These are phyloP conservation scores for Brachymystax lenok DNA, from an alignment of 2,797 vertebrate species.

Conservation along the genomic window DNA sequence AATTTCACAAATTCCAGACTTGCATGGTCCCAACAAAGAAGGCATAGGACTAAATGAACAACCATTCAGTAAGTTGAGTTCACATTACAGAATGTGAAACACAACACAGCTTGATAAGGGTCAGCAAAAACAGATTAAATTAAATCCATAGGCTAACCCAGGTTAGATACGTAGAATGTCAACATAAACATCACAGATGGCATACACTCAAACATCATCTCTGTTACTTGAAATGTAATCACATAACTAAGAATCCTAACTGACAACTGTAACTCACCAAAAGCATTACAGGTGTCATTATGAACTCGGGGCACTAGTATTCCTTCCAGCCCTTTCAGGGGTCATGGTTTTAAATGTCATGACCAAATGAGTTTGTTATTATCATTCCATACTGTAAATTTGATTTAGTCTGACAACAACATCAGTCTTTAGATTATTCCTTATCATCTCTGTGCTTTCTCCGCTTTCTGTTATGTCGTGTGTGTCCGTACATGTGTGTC, in stretches of 20 bases:
- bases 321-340: not conserved
- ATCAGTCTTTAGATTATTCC: not conserved
- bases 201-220: not conserved
- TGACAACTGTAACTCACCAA: not conserved
- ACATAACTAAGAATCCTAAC: not conserved
- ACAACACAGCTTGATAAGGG: not conserved
- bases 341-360: not conserved
- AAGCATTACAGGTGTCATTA: not conserved
- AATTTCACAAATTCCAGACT: slow-evolving; percentile 14
- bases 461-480: slow-evolving; percentile 12
- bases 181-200: not conserved
- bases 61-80: slow-evolving; percentile 18
- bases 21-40: no score
- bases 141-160: not conserved
- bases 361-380: slow-evolving; percentile 1
- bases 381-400: no score
- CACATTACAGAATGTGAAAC: slow-evolving; percentile 12
- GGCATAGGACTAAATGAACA: not conserved
- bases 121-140: not conserved
- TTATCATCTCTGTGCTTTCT: no score
- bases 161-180: not conserved
- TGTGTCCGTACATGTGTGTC: slow-evolving; percentile 20
- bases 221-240: not conserved
- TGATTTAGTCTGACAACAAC: not conserved
- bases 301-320: not conserved